Evolutionary conservation across 2,797 vertebrate species (phyloP).

Genomic region (Limosa lapponica): DNA sequence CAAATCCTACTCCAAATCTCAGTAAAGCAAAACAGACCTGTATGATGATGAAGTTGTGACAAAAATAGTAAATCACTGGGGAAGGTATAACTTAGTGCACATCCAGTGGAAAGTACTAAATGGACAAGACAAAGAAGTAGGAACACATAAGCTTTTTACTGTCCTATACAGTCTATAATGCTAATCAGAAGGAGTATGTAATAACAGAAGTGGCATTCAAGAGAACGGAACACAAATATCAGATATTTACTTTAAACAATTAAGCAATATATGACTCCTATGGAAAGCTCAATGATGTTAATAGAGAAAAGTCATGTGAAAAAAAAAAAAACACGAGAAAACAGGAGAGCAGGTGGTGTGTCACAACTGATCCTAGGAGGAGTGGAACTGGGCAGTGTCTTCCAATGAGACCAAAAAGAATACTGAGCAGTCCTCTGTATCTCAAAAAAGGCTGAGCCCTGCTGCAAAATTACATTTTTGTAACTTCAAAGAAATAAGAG

Average conservation of each 20-base stretch:
- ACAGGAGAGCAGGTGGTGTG: neutral
- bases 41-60: neutral
- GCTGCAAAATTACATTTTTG: neutral
- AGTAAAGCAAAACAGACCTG: neutral
- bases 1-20: neutral
- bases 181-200: neutral
- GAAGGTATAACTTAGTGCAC: neutral
- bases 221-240: neutral
- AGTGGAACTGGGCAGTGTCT: neutral
- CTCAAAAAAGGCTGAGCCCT: neutral
- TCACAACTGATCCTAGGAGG: neutral
- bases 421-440: neutral
- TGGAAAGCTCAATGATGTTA: neutral
- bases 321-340: neutral
- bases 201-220: neutral
- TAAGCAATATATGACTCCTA: neutral
- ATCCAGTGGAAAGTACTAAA: neutral
- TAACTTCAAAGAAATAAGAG: neutral
- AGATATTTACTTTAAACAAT: neutral
- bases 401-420: neutral
- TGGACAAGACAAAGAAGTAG: neutral
- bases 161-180: neutral
- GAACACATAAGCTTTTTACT: neutral
- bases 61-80: neutral
- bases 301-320: neutral